Base-by-base conservation (phyloP, 2,797 vertebrate species). In the Poeciliopsis presidionis region DNA sequence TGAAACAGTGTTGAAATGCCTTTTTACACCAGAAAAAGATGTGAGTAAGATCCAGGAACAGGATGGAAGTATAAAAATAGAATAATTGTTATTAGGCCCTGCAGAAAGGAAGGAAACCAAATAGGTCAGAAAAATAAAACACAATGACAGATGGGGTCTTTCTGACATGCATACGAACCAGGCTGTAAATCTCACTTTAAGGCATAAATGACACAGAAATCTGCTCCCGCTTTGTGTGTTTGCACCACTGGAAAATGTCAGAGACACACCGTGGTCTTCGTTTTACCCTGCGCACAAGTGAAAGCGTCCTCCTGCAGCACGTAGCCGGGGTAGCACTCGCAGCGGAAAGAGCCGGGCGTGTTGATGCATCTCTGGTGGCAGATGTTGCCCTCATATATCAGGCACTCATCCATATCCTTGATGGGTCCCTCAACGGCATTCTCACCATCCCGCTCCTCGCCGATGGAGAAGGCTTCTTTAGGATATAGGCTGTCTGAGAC, bases 351-450 rank as follows among this genome's bases (percentile, higher is more conserved):
- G 76, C 96, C 97, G 13, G 92, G 95, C 0, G 96, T 97, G 92
- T 98, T 98, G 92, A 98, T 85, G 76, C 95, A 95, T 79, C 65
- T 87, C 77, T 96, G 95, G 53, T 94, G 84, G 86, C 97, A 98
- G 88, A 97, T 93, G 57, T 93, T 95, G 73, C 95, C 96, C 0
- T 94, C 91, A 0, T 97, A 94, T 13, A 97, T 86, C 76, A 95
- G 92, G 63, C 97, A 98, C 92, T 97, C 97, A 0, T 97, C 96
- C 89, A 96, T 95, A 87, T 98, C 97, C 63, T 91, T 84, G 7
- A 86, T 41, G 0, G 91, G 91, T 61, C 95, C 95, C 0, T 96
- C 96, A 80, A 95, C 94, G 14, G 81, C 93, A 13, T 97, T 98
- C 75, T 96, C 96, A 45, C 94, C 86, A 12, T 97, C 96, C 0